Evolutionary conservation across 2,888 invertebrate species (phyloP).

Genomic region (Boloria selene): DNA sequence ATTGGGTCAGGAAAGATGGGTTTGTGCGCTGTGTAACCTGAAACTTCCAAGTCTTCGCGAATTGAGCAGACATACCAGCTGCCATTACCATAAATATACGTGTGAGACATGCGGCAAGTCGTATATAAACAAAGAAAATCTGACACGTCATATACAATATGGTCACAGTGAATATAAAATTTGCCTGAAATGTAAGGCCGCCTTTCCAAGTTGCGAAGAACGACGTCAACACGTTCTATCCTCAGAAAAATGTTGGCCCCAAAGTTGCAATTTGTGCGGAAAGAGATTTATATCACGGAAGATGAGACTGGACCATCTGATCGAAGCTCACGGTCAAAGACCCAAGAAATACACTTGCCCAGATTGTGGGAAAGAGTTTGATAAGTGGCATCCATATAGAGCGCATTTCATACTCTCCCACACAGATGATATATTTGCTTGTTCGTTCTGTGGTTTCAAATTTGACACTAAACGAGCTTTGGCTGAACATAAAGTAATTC

Average conservation of each 20-base stretch:
- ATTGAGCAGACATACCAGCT: constrained; percentile 59
- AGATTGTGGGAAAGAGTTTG: constrained; percentile 47
- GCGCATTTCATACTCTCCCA: constrained; percentile 59
- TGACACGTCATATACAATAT: constrained; percentile 49
- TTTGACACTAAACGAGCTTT: constrained; percentile 69
- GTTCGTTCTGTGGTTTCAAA: constrained; percentile 60
- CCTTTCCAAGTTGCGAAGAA: constrained; percentile 52
- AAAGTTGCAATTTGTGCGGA: constrained; percentile 56
- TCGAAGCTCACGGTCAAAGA: constrained; percentile 44
- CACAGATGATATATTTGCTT: constrained; percentile 53
- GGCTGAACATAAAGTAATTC: constrained; percentile 71
- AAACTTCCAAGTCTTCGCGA: constrained; percentile 53
- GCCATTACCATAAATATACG: constrained; percentile 59
- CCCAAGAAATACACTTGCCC: constrained; percentile 48
- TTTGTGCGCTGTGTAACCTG: constrained; percentile 54
- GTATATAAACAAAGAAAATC: constrained; percentile 52
- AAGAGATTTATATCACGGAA: constrained; percentile 55
- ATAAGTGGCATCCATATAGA: constrained; percentile 49
- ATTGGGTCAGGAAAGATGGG: constrained; percentile 51
- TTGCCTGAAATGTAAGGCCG: constrained; percentile 53
- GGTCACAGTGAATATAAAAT: constrained; percentile 46
- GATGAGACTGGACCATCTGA: constrained; percentile 53
- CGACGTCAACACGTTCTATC: constrained; percentile 52
- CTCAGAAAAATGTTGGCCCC: constrained; percentile 55
- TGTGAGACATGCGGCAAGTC: constrained; percentile 66